A percentile compares a stretch with the other conserved stretches of the same genome.
phyloP scores from a whole-genome alignment of 1,140 invertebrate genomes.

The Brachystomella parvula region DNA sequence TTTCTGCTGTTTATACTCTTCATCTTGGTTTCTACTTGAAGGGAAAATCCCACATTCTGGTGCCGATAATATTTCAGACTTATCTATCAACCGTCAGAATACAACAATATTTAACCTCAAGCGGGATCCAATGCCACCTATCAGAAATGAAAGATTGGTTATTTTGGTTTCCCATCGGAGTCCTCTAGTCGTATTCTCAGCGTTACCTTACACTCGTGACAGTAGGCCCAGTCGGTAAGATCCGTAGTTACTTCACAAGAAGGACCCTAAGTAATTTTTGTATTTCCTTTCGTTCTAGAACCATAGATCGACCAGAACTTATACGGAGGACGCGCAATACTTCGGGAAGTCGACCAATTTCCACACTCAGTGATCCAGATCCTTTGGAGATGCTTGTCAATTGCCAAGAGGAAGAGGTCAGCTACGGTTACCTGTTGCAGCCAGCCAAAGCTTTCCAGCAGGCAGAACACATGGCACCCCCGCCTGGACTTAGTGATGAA shows the following conservation, averaged over 20 bases:
- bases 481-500: neutral
- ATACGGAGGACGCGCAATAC: constrained; percentile 66
- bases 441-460: constrained; percentile 43
- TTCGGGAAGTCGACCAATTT: constrained; percentile 69
- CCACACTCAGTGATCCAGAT: constrained; percentile 73
- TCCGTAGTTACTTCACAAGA: neutral
- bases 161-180: constrained; percentile 60
- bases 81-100: constrained; percentile 22
- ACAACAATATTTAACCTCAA: neutral
- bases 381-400: constrained; percentile 66
- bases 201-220: constrained; percentile 58
- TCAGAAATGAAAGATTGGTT: constrained; percentile 67
- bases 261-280: neutral
- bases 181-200: constrained; percentile 73
- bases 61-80: constrained; percentile 35
- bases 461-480: neutral
- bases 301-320: constrained; percentile 52
- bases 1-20: constrained; percentile 17
- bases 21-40: constrained; percentile 17
- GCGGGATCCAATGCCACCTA: constrained; percentile 46
- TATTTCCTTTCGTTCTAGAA: constrained; percentile 36
- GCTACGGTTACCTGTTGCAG: constrained; percentile 73
- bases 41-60: constrained; percentile 1
- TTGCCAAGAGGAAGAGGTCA: constrained; percentile 50
- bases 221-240: constrained; percentile 9